Conservation (phyloP, 2,888 invertebrate species). For the Scaptomyza polygonia region DNA sequence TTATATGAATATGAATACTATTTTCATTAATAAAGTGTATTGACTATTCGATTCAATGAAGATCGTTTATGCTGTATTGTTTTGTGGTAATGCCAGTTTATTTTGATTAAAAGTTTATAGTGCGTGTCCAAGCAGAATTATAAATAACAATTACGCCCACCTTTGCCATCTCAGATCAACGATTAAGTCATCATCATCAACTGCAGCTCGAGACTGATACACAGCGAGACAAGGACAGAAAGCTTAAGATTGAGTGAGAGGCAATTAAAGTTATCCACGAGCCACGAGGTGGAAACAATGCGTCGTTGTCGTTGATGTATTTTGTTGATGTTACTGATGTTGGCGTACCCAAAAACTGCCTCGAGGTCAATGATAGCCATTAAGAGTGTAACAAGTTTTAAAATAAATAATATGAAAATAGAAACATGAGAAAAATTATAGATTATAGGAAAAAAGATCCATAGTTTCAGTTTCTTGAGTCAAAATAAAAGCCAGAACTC, state of each 20-base stretch:
- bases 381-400: slow-evolving; percentile 43
- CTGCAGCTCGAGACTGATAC: slow-evolving; percentile 29
- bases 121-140: slow-evolving; percentile 68
- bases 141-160: slow-evolving; percentile 72
- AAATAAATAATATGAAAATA: neutral
- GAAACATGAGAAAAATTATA: too few species aligned
- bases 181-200: too few species aligned
- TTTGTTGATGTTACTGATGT: too few species aligned
- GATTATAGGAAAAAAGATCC: too few species aligned
- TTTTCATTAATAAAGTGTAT: slow-evolving; percentile 1
- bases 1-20: too few species aligned
- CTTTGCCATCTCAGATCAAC: slow-evolving; percentile 57
- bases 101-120: slow-evolving; percentile 58
- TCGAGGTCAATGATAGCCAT: slow-evolving; percentile 71
- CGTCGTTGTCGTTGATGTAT: too few species aligned
- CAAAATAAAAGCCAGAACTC: too few species aligned
- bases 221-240: slow-evolving; percentile 3
- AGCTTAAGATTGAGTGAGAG: neutral
- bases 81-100: slow-evolving; percentile 31
- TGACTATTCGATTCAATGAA: slow-evolving; percentile 7
- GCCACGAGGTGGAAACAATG: too few species aligned
- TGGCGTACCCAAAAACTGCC: too few species aligned
- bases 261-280: neutral
- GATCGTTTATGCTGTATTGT: slow-evolving; percentile 11
- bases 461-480: too few species aligned